These are phyloP conservation scores for Poeciliopsis infans DNA, from an alignment of 2,797 vertebrate genomes.

Conservation along the genomic window DNA sequence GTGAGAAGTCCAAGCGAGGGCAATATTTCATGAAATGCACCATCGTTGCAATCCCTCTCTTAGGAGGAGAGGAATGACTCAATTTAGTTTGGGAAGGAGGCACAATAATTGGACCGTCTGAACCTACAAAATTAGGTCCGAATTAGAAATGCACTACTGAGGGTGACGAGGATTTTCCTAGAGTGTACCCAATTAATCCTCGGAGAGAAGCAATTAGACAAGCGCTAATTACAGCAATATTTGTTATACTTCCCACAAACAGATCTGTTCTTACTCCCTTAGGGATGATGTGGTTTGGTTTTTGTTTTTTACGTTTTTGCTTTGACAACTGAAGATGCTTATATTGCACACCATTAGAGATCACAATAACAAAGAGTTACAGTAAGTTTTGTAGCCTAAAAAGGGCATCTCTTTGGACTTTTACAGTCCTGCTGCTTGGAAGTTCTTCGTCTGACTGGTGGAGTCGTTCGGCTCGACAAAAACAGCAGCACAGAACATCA, in stretches of 20 bases:
- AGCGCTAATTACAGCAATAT: not conserved
- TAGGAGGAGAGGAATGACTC: not conserved
- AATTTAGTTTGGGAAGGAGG: not conserved
- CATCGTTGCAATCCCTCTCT: not conserved
- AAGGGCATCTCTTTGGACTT: not conserved
- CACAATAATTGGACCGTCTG: not conserved
- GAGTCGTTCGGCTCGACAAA: not conserved
- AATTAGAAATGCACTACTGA: not conserved
- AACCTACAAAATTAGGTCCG: not conserved
- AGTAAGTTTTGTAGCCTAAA: not conserved
- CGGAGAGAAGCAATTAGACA: conserved; percentile 3
- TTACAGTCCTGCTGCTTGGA: not conserved
- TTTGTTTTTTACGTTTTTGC: not conserved
- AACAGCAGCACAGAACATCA: not conserved
- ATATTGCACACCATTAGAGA: not conserved
- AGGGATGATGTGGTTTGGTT: not conserved
- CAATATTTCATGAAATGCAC: not conserved
- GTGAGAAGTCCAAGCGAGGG: not conserved
- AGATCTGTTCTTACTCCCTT: not conserved
- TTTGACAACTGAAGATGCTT: not conserved
- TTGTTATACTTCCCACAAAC: not conserved
- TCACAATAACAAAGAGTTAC: not conserved
- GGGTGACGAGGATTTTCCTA: not conserved
- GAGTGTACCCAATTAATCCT: not conserved
- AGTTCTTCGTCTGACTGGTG: not conserved